phyloP scores from a whole-genome alignment of 2,888 invertebrate species.

The Trichacis sp. region DNA sequence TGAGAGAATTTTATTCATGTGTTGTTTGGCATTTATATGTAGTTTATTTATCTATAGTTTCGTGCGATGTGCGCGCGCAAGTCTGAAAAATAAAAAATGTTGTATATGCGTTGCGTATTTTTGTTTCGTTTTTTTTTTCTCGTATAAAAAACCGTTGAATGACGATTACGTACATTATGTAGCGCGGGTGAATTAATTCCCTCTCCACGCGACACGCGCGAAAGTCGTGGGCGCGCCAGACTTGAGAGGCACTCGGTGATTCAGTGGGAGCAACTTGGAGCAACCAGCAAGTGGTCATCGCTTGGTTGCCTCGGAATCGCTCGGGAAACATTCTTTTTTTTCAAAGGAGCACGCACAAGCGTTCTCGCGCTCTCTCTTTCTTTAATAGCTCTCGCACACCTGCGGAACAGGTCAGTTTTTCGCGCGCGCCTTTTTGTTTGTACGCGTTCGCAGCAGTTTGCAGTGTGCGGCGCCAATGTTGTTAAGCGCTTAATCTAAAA shows the following conservation, averaged over 20 bases:
- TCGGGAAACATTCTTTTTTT: too few relatives aligned
- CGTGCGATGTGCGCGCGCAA: too few relatives aligned
- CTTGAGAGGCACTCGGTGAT: slow-evolving; percentile 6
- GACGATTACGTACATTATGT: too few relatives aligned
- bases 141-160: neutral
- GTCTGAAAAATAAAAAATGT: neutral
- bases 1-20: neutral
- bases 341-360: too few relatives aligned
- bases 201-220: slow-evolving; percentile 21
- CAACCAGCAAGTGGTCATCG: too few relatives aligned
- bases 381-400: too few relatives aligned
- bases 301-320: slow-evolving; percentile 16
- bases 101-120: neutral
- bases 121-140: neutral
- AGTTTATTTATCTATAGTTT: neutral
- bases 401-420: slow-evolving; percentile 33
- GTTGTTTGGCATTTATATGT: neutral
- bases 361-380: slow-evolving; percentile 15
- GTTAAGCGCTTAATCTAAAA: neutral
- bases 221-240: slow-evolving; percentile 19
- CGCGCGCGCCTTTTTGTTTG: slow-evolving; percentile 12
- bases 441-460: slow-evolving; percentile 19
- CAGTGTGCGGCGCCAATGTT: too few relatives aligned
- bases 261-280: slow-evolving; percentile 32
- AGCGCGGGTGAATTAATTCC: neutral